Evolutionary conservation across 37 sponge, comb jelly and placozoan species (phyloP), one percentile per base, ranked within the genome.

Genomic region (Amphimedon queenslandica): DNA sequence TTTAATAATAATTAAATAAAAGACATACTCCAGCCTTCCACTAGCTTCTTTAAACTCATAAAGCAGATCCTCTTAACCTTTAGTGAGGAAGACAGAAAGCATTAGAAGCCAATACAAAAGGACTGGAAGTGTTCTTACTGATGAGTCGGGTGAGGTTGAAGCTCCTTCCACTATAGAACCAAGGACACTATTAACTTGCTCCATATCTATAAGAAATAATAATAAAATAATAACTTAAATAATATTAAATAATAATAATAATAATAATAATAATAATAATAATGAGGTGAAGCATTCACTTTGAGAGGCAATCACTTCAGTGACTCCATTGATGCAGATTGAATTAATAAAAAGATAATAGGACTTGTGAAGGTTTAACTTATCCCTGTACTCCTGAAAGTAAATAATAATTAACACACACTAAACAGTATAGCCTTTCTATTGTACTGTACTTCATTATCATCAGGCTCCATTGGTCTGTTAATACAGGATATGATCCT

Each of bases 321-420:
- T 57, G n/a, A 81, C 68, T 64, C 69, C 69, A 47, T 93, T 93
- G 23, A 67, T 75, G 32, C 70, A 78, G 33, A 93, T 24, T 6
- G 86, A 81, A 40, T 42, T 78, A 10, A 93, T 72, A 40, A 93
- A 93, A 20, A 88, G 51, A 71, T 77, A 93, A 51, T 89, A 93
- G 25, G 75, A 42, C 61, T 81, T 88, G 40, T 89, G 93, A 0
- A 93, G 63, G 32, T 47, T 72, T 18, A 64, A 51, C 47, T 80
- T 70, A 2, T 92, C 93, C 57, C 81, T 65, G 25, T 61, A 37
- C 18, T 80, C 92, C 90, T 89, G 67, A 18, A 31, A 34, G 8
- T 47, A 42, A 60, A 66, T 18, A 71, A 60, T 47, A 13, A 47
- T 47, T 18, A 8, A 47, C 53, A 47, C 13, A 13, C 53, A 47